Conservation (phyloP, 2,888 invertebrate genomes). For the Linnaemya vulpina region DNA sequence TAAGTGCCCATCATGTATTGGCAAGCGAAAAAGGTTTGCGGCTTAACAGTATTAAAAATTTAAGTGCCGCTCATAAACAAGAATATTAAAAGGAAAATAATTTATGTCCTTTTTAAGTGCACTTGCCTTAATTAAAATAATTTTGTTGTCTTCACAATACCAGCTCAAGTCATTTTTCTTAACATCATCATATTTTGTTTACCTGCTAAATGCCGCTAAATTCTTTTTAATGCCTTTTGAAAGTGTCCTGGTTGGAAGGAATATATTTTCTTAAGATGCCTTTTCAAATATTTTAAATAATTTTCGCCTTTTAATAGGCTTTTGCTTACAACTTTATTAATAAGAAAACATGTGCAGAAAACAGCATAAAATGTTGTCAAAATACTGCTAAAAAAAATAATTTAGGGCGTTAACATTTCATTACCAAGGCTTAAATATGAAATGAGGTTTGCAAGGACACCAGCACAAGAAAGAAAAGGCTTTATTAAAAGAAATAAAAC, state of each 20-base stretch:
- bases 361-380: too few species aligned
- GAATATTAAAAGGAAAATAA: slow-evolving; percentile 5
- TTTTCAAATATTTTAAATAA: background rate
- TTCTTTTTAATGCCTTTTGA: background rate
- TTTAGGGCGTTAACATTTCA: too few species aligned
- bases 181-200: background rate
- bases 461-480: too few species aligned
- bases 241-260: background rate
- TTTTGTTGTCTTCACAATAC: background rate
- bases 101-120: background rate
- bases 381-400: too few species aligned
- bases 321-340: slow-evolving; percentile 3
- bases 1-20: background rate
- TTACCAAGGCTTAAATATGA: too few species aligned
- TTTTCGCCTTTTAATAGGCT: background rate
- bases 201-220: background rate
- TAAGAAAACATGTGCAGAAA: background rate
- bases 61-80: background rate
- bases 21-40: background rate
- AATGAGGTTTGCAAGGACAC: too few species aligned
- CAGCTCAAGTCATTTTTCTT: background rate
- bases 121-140: slow-evolving; percentile 27
- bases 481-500: too few species aligned
- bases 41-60: background rate
- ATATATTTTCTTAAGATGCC: background rate